Evolutionary conservation across 2,113 vertebrate genomes (phyloP).

Genomic region (Nothobranchius kuhntae): DNA sequence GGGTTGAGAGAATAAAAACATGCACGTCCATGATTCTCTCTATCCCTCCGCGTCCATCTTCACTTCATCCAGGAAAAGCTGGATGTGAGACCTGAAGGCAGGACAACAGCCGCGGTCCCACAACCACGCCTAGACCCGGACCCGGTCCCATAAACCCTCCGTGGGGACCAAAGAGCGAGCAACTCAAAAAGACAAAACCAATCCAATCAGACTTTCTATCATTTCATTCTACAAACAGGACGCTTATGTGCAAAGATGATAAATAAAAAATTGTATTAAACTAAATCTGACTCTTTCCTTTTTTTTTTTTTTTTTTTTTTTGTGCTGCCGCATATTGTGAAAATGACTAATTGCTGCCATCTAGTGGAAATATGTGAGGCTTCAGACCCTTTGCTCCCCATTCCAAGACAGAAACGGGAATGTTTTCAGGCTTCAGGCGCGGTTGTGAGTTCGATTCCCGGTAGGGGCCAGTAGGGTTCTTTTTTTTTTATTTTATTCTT

Average conservation of each 20-base stretch:
- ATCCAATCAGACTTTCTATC: too few relatives aligned
- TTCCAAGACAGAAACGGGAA: too few relatives aligned
- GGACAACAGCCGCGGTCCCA: constrained; percentile 1
- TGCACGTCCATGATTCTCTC: constrained; percentile 17
- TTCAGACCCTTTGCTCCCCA: neutral
- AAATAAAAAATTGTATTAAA: too few relatives aligned
- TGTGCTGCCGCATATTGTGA: neutral
- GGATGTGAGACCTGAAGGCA: neutral
- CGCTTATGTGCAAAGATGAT: too few relatives aligned
- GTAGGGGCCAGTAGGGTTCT: too few relatives aligned
- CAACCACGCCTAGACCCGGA: constrained; percentile 36
- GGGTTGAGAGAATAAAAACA: neutral
- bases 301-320: too few relatives aligned
- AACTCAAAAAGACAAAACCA: too few relatives aligned
- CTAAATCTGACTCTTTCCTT: neutral
- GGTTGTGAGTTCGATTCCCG: too few relatives aligned
- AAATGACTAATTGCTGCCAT: constrained; percentile 10
- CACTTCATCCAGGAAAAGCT: neutral
- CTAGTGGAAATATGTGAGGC: constrained; percentile 8
- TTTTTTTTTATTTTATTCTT: too few relatives aligned
- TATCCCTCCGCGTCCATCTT: constrained; percentile 42
- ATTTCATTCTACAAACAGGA: too few relatives aligned
- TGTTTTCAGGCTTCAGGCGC: too few relatives aligned
- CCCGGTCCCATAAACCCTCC: neutral
- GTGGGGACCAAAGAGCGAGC: neutral